phyloP scores from a whole-genome alignment of 2,113 vertebrate species.

The Dolichotis patagonum region DNA sequence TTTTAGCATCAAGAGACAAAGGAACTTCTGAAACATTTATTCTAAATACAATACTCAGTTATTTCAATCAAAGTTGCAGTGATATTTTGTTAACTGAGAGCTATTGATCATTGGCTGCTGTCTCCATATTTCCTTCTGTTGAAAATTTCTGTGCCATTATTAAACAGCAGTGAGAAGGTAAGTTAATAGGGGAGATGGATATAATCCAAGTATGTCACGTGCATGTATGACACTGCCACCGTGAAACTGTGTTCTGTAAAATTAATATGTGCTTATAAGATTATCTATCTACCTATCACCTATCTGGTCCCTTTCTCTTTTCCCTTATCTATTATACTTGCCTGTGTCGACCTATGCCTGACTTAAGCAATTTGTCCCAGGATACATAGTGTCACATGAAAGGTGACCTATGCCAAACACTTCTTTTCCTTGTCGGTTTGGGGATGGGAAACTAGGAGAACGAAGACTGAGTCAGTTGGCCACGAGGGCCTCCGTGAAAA shows the following conservation, averaged over 20 bases:
- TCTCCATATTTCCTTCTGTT: background rate
- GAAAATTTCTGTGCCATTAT: background rate
- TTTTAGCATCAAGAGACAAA: conserved; percentile 11
- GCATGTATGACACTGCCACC: background rate
- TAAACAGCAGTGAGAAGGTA: background rate
- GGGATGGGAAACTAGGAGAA: background rate
- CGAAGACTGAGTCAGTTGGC: background rate
- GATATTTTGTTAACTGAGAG: background rate
- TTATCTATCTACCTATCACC: background rate
- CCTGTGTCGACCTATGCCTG: background rate
- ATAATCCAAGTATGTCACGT: background rate
- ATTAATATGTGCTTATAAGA: background rate
- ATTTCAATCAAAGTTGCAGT: background rate
- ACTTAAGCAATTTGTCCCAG: background rate
- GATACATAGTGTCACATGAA: too few species aligned
- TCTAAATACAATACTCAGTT: background rate
- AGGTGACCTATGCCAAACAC: background rate
- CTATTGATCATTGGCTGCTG: background rate
- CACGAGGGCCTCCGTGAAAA: background rate
- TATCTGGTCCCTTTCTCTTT: background rate
- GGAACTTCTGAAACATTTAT: conserved; percentile 8
- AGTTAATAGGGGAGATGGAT: background rate
- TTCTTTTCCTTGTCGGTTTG: conserved; percentile 2
- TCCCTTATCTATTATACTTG: background rate
- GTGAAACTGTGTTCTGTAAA: background rate